These are phyloP conservation scores for Leptinotarsa peninsularis DNA, from an alignment of 2,888 invertebrate species.

Conservation along the genomic window DNA sequence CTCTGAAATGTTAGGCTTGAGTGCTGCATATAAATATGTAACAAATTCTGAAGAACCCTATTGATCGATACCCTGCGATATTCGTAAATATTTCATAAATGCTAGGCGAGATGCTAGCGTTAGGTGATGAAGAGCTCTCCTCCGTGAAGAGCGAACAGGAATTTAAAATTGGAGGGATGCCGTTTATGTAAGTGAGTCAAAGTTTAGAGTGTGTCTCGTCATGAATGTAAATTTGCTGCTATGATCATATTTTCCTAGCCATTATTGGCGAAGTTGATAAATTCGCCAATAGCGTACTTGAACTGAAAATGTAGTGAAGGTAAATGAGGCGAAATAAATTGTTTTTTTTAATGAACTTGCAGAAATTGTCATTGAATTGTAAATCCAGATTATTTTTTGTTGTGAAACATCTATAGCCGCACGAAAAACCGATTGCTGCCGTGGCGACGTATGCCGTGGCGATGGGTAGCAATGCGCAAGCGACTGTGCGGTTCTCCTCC, in stretches of 20 bases:
- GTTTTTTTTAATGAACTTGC: too few relatives aligned
- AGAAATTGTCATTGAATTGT: too few relatives aligned
- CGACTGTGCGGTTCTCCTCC: too few relatives aligned
- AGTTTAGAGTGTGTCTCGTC: not conserved
- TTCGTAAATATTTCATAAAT: conserved; percentile 6
- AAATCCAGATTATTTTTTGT: too few relatives aligned
- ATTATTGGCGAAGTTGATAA: not conserved
- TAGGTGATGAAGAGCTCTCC: not conserved
- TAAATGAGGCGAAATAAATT: too few relatives aligned
- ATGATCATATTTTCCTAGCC: not conserved
- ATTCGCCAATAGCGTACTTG: not conserved
- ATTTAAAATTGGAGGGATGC: not conserved
- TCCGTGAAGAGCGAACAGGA: not conserved
- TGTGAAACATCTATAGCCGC: too few relatives aligned
- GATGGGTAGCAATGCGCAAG: too few relatives aligned
- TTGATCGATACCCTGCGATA: not conserved
- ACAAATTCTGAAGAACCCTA: not conserved
- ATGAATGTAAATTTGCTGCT: not conserved
- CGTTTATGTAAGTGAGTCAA: conserved; percentile 8
- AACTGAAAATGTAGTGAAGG: too few relatives aligned
- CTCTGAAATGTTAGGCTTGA: not conserved
- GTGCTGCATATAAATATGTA: not conserved
- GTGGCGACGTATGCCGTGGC: too few relatives aligned
- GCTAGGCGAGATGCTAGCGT: not conserved
- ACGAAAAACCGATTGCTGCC: too few relatives aligned